phyloP scores from a whole-genome alignment of 2,888 invertebrate species.

The Scelioninae gen. 2 region DNA sequence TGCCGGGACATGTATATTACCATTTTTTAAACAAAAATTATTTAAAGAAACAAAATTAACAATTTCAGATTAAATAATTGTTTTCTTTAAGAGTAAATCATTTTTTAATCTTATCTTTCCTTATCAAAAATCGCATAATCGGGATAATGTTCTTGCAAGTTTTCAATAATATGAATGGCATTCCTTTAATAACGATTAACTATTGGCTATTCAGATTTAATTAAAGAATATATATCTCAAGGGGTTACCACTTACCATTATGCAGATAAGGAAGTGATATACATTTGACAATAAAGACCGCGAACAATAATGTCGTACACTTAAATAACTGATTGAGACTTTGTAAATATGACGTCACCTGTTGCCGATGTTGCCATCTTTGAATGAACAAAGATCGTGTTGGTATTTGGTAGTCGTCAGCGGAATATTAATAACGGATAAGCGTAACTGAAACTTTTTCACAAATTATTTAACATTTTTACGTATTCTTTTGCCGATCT shows the following conservation, averaged over 20 bases:
- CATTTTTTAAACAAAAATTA: conserved; percentile 1
- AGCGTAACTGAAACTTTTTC: conserved; percentile 16
- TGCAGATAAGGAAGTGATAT: neutral
- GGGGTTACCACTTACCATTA: neutral
- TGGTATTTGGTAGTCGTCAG: conserved; percentile 30
- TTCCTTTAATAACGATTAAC: conserved; percentile 1
- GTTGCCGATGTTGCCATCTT: conserved; percentile 53
- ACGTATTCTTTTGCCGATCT: neutral
- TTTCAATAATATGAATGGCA: neutral
- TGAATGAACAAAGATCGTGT: conserved; percentile 48
- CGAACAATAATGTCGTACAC: conserved; percentile 18
- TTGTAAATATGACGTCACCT: conserved; percentile 50
- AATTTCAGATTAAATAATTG: neutral
- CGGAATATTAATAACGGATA: conserved; percentile 30
- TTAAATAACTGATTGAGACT: conserved; percentile 19
- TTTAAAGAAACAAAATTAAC: neutral
- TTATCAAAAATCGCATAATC: neutral
- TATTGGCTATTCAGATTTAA: neutral
- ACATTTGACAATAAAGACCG: neutral
- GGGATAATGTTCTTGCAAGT: neutral
- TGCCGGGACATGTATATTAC: neutral
- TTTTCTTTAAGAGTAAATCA: too few species aligned
- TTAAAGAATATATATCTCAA: too few species aligned
- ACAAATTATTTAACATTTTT: conserved; percentile 7
- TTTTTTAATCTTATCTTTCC: neutral